Evolutionary conservation across 2,113 vertebrate species (phyloP).

Genomic region (Sialia sialis): DNA sequence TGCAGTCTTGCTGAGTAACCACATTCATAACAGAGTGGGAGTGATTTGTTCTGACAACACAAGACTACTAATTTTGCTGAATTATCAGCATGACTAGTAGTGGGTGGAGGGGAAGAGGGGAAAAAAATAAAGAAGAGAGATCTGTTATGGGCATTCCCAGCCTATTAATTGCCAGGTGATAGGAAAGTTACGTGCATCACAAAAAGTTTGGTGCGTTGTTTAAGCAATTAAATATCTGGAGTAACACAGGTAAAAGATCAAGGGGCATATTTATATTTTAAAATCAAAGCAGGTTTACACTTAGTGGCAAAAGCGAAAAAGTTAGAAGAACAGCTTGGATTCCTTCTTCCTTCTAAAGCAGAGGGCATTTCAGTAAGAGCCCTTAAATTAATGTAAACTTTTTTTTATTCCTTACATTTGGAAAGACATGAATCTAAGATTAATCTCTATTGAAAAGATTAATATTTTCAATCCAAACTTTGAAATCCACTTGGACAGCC

Average conservation of each 20-base stretch:
- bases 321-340: not conserved
- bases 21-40: slow-evolving; percentile 46
- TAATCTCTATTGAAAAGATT: slow-evolving; percentile 51
- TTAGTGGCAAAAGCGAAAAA: not conserved
- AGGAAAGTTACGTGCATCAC: not conserved
- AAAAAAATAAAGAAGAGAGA: not conserved
- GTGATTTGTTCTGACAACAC: slow-evolving; percentile 63
- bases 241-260: not conserved
- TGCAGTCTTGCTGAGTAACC: slow-evolving; percentile 53
- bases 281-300: not conserved
- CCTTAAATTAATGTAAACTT: not conserved
- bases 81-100: slow-evolving; percentile 33
- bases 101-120: not conserved
- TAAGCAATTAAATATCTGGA: not conserved
- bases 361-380: not conserved
- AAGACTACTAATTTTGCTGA: slow-evolving; percentile 58
- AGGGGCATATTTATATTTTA: not conserved
- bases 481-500: slow-evolving; percentile 32
- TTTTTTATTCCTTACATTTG: not conserved
- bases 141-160: not conserved
- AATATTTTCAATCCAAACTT: slow-evolving; percentile 59
- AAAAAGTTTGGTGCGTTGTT: not conserved
- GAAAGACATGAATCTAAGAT: not conserved
- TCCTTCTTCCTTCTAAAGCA: not conserved
- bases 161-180: not conserved